Percentiles rank a stretch among this genome's conserved stretches.
Conservation (phyloP, 2,797 vertebrate species). For the Bucorvus abyssinicus region DNA sequence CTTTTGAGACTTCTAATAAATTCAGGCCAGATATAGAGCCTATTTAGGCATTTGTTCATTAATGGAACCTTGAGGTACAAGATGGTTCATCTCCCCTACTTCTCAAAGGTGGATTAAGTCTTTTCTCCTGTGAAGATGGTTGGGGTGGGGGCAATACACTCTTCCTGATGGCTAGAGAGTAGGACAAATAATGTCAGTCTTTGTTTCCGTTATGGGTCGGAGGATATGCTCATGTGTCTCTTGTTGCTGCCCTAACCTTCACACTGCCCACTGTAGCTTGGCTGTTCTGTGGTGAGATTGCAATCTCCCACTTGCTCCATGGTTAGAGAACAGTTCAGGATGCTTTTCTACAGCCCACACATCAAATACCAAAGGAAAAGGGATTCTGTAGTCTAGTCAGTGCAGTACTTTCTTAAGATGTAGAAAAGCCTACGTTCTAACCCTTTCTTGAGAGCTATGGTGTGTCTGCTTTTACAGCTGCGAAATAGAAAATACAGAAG, state of each 20-base stretch:
- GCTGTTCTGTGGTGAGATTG: neutral
- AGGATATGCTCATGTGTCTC: neutral
- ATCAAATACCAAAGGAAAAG: neutral
- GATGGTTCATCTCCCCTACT: neutral
- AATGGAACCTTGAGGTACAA: neutral
- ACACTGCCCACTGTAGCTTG: neutral
- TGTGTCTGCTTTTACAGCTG: neutral
- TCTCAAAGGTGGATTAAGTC: neutral
- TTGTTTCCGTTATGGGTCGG: neutral
- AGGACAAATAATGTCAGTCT: neutral
- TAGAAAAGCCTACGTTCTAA: neutral
- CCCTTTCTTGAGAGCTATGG: slow-evolving; percentile 49
- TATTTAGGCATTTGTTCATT: neutral
- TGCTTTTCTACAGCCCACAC: neutral
- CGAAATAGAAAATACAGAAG: neutral
- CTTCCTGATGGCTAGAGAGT: neutral
- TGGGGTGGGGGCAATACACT: neutral
- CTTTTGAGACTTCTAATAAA: neutral
- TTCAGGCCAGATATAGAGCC: neutral
- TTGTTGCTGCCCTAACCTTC: neutral
- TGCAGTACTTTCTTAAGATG: neutral
- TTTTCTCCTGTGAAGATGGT: neutral
- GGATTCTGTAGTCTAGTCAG: neutral
- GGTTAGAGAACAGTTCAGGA: neutral
- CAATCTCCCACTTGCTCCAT: neutral